phyloP scores from a whole-genome alignment of 2,797 vertebrate genomes.

The Eulemur albifrons region DNA sequence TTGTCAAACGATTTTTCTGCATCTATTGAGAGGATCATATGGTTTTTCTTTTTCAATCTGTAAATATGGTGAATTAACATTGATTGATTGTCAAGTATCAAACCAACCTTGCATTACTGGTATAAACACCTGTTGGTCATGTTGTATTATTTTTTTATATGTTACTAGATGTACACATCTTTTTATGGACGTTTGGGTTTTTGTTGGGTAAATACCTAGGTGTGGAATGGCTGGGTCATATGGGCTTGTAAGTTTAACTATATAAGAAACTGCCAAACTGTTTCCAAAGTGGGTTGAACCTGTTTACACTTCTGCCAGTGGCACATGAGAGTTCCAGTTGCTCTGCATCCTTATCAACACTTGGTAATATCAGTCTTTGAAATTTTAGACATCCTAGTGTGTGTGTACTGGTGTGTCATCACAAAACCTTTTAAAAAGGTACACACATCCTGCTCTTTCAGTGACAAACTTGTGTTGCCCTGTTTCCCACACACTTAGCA shows the following conservation, averaged over 20 bases:
- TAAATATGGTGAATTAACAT: not conserved
- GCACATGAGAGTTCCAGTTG: too few species aligned
- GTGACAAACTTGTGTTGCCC: too few species aligned
- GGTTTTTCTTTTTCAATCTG: not conserved
- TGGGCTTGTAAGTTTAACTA: not conserved
- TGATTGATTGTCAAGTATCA: not conserved
- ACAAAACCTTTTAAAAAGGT: not conserved
- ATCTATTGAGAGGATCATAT: not conserved
- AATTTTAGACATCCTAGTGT: not conserved
- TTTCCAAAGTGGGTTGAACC: not conserved
- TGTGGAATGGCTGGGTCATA: not conserved
- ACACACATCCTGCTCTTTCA: not conserved
- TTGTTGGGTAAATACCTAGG: not conserved
- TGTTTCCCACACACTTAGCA: not conserved
- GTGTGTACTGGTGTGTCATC: not conserved
- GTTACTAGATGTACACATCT: rapidly evolving
- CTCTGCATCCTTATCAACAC: not conserved
- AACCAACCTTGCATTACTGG: not conserved
- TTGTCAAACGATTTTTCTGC: not conserved
- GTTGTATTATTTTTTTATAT: not conserved
- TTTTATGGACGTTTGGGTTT: not conserved
- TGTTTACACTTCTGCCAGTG: rapidly evolving
- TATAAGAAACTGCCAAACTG: too few species aligned
- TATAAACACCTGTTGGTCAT: not conserved
- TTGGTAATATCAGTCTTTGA: not conserved